Conservation (phyloP, 2,113 vertebrate species). For the Pithys albifrons region DNA sequence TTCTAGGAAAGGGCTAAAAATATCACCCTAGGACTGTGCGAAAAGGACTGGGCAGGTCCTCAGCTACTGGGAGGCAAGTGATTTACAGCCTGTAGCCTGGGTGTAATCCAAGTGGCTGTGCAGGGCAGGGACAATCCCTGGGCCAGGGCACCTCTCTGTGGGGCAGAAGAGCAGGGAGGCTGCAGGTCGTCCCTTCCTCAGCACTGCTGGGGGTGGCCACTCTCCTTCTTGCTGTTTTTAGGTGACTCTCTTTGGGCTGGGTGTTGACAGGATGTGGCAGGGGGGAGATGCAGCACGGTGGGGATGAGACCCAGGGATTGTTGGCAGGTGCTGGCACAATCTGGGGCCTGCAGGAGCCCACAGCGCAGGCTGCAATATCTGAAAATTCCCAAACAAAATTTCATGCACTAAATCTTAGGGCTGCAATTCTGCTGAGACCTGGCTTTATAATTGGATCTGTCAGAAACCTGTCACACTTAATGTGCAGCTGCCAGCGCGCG, state of each 20-base stretch:
- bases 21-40: not conserved
- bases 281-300: fast-evolving
- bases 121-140: not conserved
- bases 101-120: fast-evolving
- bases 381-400: conserved; percentile 30
- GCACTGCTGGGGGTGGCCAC: fast-evolving
- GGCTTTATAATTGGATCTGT: conserved; percentile 73
- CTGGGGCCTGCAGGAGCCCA: fast-evolving
- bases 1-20: conserved; percentile 20
- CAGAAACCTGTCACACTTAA: conserved; percentile 60
- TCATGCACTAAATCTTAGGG: conserved; percentile 13
- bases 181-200: not conserved
- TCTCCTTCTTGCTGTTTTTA: not conserved
- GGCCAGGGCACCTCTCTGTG: not conserved
- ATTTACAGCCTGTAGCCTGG: not conserved
- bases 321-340: not conserved
- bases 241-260: not conserved
- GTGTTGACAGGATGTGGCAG: not conserved
- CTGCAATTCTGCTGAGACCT: conserved; percentile 44
- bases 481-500: conserved; percentile 35
- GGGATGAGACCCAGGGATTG: not conserved
- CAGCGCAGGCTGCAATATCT: not conserved
- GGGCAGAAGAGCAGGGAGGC: not conserved
- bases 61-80: not conserved
- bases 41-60: not conserved